Percentiles rank a stretch among this genome's conserved stretches.
These are phyloP conservation scores for Danio jaintianensis DNA, from an alignment of 2,797 vertebrate genomes.

Conservation along the genomic window DNA sequence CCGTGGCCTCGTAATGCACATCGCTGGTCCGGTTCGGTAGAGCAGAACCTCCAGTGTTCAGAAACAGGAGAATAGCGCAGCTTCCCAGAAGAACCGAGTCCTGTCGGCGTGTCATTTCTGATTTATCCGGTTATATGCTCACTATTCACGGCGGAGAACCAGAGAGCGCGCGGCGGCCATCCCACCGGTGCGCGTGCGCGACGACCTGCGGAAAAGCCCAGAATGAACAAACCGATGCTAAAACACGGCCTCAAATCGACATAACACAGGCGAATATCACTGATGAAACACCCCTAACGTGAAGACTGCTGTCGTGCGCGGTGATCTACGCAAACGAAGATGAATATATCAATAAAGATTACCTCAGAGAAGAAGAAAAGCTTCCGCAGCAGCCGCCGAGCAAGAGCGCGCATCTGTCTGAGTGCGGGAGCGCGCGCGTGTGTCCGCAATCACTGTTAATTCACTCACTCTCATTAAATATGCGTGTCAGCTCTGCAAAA, in stretches of 20 bases:
- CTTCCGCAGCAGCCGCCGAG: neutral
- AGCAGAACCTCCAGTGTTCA: constrained; percentile 63
- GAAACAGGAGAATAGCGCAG: constrained; percentile 71
- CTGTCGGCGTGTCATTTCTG: constrained; percentile 71
- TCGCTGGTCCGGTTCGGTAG: constrained; percentile 55
- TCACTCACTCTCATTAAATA: neutral
- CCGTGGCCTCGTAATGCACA: constrained; percentile 44
- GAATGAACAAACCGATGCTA: neutral
- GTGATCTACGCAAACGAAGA: neutral
- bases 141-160: constrained; percentile 57
- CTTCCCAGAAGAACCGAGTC: constrained; percentile 68
- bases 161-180: constrained; percentile 64
- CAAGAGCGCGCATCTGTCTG: constrained; percentile 7
- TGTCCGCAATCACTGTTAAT: neutral
- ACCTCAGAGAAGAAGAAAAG: neutral
- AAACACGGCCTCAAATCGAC: neutral
- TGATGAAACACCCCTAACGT: neutral
- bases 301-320: neutral
- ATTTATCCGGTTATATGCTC: constrained; percentile 40
- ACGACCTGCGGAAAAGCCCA: neutral
- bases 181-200: constrained; percentile 33
- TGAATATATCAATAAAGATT: neutral
- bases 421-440: neutral
- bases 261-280: neutral
- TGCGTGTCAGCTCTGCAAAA: neutral